Evolutionary conservation across 1,140 invertebrate genomes (phyloP), one percentile per base, ranked within the genome.

Genomic region (Stegodyphus dumicola): DNA sequence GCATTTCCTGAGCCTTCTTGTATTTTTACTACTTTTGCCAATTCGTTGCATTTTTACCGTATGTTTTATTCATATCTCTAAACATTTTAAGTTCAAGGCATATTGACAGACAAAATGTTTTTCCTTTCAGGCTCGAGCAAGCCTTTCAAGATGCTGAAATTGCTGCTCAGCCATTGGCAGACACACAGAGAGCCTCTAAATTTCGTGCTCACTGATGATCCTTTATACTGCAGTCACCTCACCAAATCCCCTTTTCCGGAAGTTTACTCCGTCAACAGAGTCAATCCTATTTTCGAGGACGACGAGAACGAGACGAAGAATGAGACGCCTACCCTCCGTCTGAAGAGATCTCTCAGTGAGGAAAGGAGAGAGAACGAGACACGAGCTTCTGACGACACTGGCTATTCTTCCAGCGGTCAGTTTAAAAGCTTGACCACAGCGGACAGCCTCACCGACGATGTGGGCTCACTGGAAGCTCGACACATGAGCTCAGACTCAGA

Each of bases 171-270:
- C 18, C 85, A 86, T 15, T 86, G 85, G 85, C 85, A 86, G 48
- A 56, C 70, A 2, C 85, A 86, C 71, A 18, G 77, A 48, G 77
- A 86, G 52, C 76, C 76, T 6, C 49, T 77, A 1, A 64, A 77
- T 11, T 86, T 80, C 60, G 77, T 86, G 3, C 85, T 86, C 60
- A 86, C 85, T 79, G 85, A 86, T 33, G 85, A 86, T 15, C 85
- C 85, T 7, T 60, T 86, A 13, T 86, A 86, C 77, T 86, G 77
- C 49, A 75, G 73, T 33, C 76, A 86, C 11, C 52, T 86, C n/a
- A 86, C 85, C 52, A 77, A 77, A 53, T 86, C 85, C 1, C 76
- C 73, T 9, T 75, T 86, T 15, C 69, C 76, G 0, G 85, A 86
- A 48, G 76, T 86, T 65, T 86, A 86, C 52, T 86, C 85, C 11